Evolutionary conservation across 2,888 invertebrate genomes (phyloP).

Genomic region (Gandaritis pyraliata): DNA sequence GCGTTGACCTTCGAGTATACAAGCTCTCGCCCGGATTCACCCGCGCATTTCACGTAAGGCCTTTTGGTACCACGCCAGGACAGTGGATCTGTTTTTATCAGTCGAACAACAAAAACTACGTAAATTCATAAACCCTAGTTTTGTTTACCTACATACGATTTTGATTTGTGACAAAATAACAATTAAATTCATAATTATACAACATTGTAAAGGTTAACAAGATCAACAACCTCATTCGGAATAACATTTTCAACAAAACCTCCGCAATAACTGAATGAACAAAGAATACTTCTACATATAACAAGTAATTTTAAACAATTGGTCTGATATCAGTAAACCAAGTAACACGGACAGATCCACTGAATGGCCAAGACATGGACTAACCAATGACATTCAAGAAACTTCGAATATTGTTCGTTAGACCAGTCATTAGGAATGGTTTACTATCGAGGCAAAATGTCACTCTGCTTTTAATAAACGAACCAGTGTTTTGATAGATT

Average conservation of each 20-base stretch:
- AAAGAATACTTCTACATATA: conserved; percentile 1
- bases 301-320: conserved; percentile 15
- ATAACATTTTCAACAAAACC: conserved; percentile 5
- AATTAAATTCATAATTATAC: conserved; percentile 12
- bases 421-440: conserved; percentile 3
- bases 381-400: conserved; percentile 14
- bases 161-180: conserved; percentile 17
- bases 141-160: too few relatives aligned
- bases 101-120: conserved; percentile 14
- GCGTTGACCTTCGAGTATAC: conserved; percentile 60
- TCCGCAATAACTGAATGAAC: background rate
- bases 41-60: conserved; percentile 65
- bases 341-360: conserved; percentile 26
- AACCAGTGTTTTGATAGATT: too few relatives aligned
- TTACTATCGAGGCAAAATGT: conserved; percentile 6
- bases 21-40: conserved; percentile 65
- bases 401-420: conserved; percentile 10
- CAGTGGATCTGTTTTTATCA: conserved; percentile 58
- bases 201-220: conserved; percentile 1
- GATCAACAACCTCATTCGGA: conserved; percentile 3
- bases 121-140: background rate
- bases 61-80: conserved; percentile 53
- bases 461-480: background rate
- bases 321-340: conserved; percentile 1
- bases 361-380: conserved; percentile 9